A percentile compares a stretch with the other conserved stretches of the same genome.
These are phyloP conservation scores for Chalcosyrphus nemorum DNA, from an alignment of 2,888 invertebrate species.

Conservation along the genomic window DNA sequence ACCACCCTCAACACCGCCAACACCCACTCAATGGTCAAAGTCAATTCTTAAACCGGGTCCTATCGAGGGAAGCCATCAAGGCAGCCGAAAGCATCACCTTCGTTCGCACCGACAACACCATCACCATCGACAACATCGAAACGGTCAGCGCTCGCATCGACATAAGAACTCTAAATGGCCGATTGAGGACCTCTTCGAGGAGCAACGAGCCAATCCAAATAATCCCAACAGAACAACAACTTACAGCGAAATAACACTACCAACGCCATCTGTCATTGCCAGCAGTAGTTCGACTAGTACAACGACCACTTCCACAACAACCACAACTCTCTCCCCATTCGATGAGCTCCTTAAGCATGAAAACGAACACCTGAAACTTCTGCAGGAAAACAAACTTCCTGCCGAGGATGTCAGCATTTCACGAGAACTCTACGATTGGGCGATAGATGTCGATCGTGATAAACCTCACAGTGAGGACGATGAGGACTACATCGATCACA, in stretches of 20 bases:
- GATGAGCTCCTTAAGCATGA: constrained; percentile 58
- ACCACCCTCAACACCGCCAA: constrained; percentile 76
- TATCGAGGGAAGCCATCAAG: constrained; percentile 70
- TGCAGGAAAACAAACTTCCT: constrained; percentile 77
- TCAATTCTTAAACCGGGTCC: constrained; percentile 77
- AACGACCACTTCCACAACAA: constrained; percentile 27
- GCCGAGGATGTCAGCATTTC: constrained; percentile 77
- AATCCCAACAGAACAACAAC: constrained; percentile 57
- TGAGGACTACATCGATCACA: constrained; percentile 45
- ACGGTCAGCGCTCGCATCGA: constrained; percentile 59
- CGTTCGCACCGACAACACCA: constrained; percentile 54
- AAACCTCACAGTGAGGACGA: constrained; percentile 12
- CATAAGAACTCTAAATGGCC: constrained; percentile 74
- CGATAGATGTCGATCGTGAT: constrained; percentile 56
- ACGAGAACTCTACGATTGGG: constrained; percentile 69
- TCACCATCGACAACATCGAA: constrained; percentile 58
- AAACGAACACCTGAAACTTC: constrained; percentile 66
- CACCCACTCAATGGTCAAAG: constrained; percentile 74
- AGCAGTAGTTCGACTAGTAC: constrained; percentile 13
- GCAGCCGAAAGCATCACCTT: constrained; percentile 13
- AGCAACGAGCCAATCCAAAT: constrained; percentile 75
- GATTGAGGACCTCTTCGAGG: constrained; percentile 78
- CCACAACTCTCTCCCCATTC: constrained; percentile 45
- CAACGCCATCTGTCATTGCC: constrained; percentile 28
- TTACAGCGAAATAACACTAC: constrained; percentile 33